Percentiles rank a stretch among this genome's conserved stretches.
phyloP scores from a whole-genome alignment of 1,140 invertebrate genomes.

The Drosophila bocki region DNA sequence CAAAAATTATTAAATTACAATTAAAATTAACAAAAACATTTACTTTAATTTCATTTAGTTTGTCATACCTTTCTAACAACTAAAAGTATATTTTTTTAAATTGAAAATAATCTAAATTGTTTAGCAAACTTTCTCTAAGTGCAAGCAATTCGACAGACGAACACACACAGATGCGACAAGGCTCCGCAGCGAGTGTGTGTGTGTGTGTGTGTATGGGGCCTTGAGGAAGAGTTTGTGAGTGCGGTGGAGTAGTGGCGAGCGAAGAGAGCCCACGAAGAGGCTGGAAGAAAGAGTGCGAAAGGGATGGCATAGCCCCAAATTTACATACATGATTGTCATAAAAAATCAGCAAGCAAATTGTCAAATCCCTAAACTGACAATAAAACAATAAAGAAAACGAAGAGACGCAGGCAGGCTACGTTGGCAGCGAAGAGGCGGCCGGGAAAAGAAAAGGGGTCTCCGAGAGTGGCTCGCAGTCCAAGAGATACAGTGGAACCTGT shows the following conservation, averaged over 20 bases:
- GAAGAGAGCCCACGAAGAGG: conserved; percentile 1
- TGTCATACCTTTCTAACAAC: neutral
- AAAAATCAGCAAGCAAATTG: conserved; percentile 83
- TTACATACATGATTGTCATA: conserved; percentile 83
- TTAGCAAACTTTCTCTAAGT: neutral
- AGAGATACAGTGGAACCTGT: conserved; percentile 8
- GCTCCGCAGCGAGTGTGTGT: neutral
- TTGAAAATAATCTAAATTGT: neutral
- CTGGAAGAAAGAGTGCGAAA: conserved; percentile 9
- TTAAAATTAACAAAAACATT: too few relatives aligned
- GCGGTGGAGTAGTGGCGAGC: conserved; percentile 23
- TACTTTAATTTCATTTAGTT: too few relatives aligned
- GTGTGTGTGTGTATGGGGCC: conserved; percentile 43
- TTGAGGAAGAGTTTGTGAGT: conserved; percentile 68
- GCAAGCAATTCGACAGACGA: conserved; percentile 1
- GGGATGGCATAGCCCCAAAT: conserved; percentile 50
- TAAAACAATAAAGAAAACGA: conserved; percentile 82
- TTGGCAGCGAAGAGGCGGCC: conserved; percentile 11
- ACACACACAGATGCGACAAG: conserved; percentile 30
- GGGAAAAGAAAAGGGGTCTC: conserved; percentile 1
- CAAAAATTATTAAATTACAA: too few relatives aligned
- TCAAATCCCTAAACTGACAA: conserved; percentile 83
- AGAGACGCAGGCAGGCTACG: conserved; percentile 43
- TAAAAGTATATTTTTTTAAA: neutral
- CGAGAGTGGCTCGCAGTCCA: neutral